Conservation (phyloP, 2,888 invertebrate species). For the Cheiracanthium punctorium region DNA sequence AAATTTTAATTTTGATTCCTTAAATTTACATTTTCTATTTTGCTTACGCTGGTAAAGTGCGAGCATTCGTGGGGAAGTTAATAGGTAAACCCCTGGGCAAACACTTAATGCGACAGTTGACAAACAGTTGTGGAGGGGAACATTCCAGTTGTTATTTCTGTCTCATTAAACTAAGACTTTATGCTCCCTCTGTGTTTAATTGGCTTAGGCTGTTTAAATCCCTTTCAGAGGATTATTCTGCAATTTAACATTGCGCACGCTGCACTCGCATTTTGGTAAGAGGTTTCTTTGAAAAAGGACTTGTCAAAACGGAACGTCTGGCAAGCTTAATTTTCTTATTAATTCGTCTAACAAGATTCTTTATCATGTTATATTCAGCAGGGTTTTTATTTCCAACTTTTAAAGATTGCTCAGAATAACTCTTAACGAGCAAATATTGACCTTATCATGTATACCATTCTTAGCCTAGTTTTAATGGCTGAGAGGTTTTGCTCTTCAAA, state of each 20-base stretch:
- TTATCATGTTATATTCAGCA: too few relatives aligned
- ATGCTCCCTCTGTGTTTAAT: constrained; percentile 2
- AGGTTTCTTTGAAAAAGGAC: too few relatives aligned
- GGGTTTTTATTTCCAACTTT: too few relatives aligned
- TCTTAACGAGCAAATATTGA: too few relatives aligned
- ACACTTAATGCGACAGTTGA: constrained; percentile 13
- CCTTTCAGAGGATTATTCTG: background rate
- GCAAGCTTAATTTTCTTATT: too few relatives aligned
- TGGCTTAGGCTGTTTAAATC: constrained; percentile 10
- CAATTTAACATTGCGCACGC: background rate
- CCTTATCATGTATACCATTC: too few relatives aligned
- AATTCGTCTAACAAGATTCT: too few relatives aligned
- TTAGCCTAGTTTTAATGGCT: too few relatives aligned
- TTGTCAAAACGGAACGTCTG: too few relatives aligned
- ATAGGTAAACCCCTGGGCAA: background rate
- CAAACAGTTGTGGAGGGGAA: constrained; percentile 9
- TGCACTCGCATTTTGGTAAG: too few relatives aligned
- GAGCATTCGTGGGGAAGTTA: background rate
- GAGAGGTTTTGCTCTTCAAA: too few relatives aligned
- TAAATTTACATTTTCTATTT: background rate
- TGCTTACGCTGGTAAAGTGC: background rate
- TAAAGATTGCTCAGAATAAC: too few relatives aligned
- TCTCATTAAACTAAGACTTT: constrained; percentile 13
- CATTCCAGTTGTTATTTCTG: constrained; percentile 5
- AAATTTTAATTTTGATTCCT: background rate